These are phyloP conservation scores for Caprella mutica DNA, from an alignment of 2,888 invertebrate genomes.

Conservation along the genomic window DNA sequence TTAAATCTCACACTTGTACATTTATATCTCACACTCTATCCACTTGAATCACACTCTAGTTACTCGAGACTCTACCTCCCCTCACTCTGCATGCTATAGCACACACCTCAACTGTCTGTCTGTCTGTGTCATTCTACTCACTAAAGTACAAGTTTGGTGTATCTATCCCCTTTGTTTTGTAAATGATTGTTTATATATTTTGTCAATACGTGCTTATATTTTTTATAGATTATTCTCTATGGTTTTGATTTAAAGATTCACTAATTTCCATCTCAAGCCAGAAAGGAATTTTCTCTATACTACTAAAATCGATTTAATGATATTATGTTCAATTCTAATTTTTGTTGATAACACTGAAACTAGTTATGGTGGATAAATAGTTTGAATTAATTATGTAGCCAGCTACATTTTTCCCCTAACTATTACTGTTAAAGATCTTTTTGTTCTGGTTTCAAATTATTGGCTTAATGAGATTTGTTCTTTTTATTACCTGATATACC, in stretches of 20 bases:
- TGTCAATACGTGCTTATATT: background rate
- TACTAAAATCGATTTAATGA: too few relatives aligned
- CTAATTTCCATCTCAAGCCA: too few relatives aligned
- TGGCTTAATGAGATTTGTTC: too few relatives aligned
- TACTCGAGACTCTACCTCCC: background rate
- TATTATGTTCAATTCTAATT: too few relatives aligned
- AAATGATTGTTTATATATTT: background rate
- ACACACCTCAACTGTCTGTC: conserved; percentile 35
- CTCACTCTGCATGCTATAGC: conserved; percentile 1
- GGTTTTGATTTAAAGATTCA: background rate
- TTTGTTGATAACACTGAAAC: too few relatives aligned
- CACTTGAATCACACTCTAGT: background rate
- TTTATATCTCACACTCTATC: background rate
- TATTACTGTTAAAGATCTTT: too few relatives aligned
- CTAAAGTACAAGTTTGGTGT: conserved; percentile 9
- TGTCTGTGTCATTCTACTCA: background rate
- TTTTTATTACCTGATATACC: too few relatives aligned
- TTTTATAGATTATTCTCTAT: background rate
- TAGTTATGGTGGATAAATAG: too few relatives aligned
- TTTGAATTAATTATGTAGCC: too few relatives aligned
- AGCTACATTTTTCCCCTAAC: too few relatives aligned
- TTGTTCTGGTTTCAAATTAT: too few relatives aligned
- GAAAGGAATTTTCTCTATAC: too few relatives aligned
- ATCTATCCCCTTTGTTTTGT: background rate
- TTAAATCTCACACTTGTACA: background rate